Conservation (phyloP, 1,140 invertebrate species). For the Galleria mellonella region DNA sequence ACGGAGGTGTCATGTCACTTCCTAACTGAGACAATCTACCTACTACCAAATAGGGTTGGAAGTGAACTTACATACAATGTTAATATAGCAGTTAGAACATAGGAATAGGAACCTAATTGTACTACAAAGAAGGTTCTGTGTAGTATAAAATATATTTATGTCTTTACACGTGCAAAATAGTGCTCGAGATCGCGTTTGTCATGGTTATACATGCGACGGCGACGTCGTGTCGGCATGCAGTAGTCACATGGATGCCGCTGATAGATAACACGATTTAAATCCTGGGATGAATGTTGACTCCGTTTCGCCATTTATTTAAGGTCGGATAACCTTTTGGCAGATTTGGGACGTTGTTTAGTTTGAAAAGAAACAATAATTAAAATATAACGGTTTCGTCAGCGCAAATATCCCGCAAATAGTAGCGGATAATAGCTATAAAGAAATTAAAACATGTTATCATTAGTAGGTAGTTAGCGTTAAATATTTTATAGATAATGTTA, state of each 20-base stretch:
- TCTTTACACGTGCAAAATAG: slow-evolving; percentile 22
- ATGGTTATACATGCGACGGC: slow-evolving; percentile 1
- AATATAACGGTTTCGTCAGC: too few species aligned
- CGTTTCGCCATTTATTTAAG: not conserved
- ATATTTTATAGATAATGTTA: too few species aligned
- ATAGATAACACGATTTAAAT: slow-evolving; percentile 48
- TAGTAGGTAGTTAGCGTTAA: too few species aligned
- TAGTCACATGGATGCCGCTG: slow-evolving; percentile 33
- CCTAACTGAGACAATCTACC: slow-evolving; percentile 20
- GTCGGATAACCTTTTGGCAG: too few species aligned
- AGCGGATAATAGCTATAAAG: too few species aligned
- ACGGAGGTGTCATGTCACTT: slow-evolving; percentile 30
- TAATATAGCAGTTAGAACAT: not conserved
- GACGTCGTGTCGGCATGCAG: slow-evolving; percentile 49
- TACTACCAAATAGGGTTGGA: slow-evolving; percentile 28
- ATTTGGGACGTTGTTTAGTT: too few species aligned
- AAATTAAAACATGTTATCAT: too few species aligned
- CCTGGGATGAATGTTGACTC: slow-evolving; percentile 32
- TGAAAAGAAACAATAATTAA: too few species aligned
- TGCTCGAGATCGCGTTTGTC: slow-evolving; percentile 35
- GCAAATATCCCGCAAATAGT: too few species aligned
- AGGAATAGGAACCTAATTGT: slow-evolving; percentile 11
- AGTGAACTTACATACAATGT: not conserved
- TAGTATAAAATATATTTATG: slow-evolving; percentile 4
- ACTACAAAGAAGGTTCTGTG: slow-evolving; percentile 6